phyloP scores from a whole-genome alignment of 2,113 vertebrate species.

The Lontra canadensis region DNA sequence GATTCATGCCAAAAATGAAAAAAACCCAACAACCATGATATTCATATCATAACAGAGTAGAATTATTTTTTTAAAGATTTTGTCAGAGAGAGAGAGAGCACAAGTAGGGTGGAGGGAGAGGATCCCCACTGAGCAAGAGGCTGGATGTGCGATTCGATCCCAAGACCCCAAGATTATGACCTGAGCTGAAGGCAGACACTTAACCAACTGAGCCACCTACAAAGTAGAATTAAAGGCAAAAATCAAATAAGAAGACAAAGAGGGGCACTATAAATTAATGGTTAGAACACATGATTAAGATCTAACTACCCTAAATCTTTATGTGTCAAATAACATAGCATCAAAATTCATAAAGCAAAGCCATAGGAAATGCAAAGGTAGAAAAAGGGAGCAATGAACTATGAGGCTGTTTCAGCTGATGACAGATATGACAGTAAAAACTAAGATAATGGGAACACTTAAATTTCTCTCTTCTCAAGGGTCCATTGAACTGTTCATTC shows the following conservation, averaged over 20 bases:
- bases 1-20: background rate
- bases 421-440: background rate
- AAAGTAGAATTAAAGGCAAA: constrained; percentile 28
- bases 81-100: too few relatives aligned
- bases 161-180: too few relatives aligned
- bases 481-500: background rate
- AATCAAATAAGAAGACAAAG: constrained; percentile 28
- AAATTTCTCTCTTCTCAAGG: constrained; percentile 26
- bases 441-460: constrained; percentile 26
- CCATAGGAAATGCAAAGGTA: background rate
- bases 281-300: background rate
- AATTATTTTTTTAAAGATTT: background rate
- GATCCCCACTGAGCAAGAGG: too few relatives aligned
- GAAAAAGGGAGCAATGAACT: constrained; percentile 40
- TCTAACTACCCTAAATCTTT: constrained; percentile 5
- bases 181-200: too few relatives aligned
- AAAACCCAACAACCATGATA: background rate
- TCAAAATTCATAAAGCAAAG: constrained; percentile 44
- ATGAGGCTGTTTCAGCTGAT: constrained; percentile 4
- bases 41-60: background rate
- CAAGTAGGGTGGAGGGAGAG: too few relatives aligned
- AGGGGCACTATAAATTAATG: background rate
- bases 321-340: background rate
- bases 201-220: background rate
- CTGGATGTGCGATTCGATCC: too few relatives aligned